Evolutionary conservation across 2,888 invertebrate species (phyloP).

Genomic region (Agrotis clavis): DNA sequence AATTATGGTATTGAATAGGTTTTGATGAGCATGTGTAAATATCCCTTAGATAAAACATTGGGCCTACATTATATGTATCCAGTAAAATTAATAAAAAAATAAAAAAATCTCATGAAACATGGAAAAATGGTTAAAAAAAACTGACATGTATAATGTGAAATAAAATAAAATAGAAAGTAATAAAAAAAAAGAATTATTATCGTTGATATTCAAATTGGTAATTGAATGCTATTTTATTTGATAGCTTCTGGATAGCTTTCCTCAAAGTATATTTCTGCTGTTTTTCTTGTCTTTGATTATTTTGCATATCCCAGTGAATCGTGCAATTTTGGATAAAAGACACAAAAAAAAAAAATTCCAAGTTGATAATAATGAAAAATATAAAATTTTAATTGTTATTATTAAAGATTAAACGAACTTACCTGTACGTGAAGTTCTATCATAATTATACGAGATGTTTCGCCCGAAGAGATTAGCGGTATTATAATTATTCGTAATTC

Average conservation of each 20-base stretch:
- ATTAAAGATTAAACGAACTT: no score
- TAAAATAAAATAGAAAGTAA: neutral
- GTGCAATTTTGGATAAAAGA: neutral
- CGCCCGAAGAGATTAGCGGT: no score
- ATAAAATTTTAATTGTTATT: constrained; percentile 30
- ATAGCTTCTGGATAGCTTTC: constrained; percentile 21
- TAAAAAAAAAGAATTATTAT: neutral
- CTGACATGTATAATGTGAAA: constrained; percentile 2
- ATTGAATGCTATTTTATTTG: constrained; percentile 5
- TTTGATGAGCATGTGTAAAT: constrained; percentile 39
- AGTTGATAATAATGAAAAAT: neutral
- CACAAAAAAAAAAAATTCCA: neutral
- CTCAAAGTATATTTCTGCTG: neutral
- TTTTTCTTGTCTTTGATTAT: neutral
- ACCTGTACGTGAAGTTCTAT: no score
- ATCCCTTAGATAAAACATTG: constrained; percentile 49
- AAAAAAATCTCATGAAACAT: constrained; percentile 22
- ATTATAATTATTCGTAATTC: no score
- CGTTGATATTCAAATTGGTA: neutral
- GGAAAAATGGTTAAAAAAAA: constrained; percentile 15
- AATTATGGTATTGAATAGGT: constrained; percentile 11
- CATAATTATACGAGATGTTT: no score
- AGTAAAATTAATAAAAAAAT: constrained; percentile 34
- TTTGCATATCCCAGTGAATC: constrained; percentile 10
- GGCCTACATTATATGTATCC: constrained; percentile 76